Conservation (phyloP, 30 jellyfish, hydroid and myxozoan species). For the Pelagia noctiluca region DNA sequence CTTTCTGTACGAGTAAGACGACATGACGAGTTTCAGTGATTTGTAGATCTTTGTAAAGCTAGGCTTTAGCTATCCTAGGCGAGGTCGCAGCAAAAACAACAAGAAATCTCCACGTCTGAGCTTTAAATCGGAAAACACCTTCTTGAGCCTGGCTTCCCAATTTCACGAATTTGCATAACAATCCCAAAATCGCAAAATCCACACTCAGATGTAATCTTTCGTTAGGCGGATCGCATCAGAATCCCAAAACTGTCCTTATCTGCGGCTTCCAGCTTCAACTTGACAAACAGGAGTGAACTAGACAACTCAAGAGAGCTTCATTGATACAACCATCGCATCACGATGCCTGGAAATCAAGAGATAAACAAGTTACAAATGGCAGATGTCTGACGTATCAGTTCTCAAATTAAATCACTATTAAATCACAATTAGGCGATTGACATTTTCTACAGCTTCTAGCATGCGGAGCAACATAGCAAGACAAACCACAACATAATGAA, state of each 20-base stretch:
- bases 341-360: not conserved
- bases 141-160: no score
- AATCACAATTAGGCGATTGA: not conserved
- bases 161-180: not conserved
- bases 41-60: no score
- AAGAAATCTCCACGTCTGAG: no score
- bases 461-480: not conserved
- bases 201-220: not conserved
- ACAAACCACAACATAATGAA: conserved; percentile 8
- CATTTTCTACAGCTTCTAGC: not conserved
- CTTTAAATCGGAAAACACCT: no score
- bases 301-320: no score
- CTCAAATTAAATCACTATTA: not conserved
- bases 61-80: no score
- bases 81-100: no score
- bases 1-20: no score
- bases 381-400: not conserved
- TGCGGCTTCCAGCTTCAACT: no score
- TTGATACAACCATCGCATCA: no score
- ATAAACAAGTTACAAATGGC: not conserved
- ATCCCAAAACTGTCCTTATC: not conserved
- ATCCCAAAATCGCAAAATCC: not conserved
- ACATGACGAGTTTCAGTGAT: no score
- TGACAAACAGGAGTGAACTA: no score
- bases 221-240: not conserved